Evolutionary conservation across 2,113 vertebrate species (phyloP).

Genomic region (Oreotrochilus melanogaster): DNA sequence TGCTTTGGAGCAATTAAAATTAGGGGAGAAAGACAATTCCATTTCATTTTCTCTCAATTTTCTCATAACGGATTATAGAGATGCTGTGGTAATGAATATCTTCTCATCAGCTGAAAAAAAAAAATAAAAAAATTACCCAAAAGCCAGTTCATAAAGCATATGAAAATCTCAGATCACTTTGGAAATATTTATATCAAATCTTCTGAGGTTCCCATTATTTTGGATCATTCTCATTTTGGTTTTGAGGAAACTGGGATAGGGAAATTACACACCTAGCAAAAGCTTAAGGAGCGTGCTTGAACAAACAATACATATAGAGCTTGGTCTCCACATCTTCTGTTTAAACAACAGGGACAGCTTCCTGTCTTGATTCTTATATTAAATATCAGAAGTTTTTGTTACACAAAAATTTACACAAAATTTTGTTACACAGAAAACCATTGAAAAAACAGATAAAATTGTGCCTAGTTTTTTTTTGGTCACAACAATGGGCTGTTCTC

Average conservation of each 20-base stretch:
- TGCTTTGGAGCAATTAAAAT: background rate
- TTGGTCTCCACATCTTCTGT: background rate
- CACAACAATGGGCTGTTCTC: background rate
- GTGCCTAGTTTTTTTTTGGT: background rate
- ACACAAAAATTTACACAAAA: background rate
- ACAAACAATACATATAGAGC: background rate
- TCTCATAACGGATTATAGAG: background rate
- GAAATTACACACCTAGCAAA: background rate
- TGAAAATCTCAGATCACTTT: background rate
- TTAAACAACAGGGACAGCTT: background rate
- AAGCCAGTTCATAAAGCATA: background rate
- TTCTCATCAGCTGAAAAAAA: background rate
- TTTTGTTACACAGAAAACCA: background rate
- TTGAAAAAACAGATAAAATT: background rate
- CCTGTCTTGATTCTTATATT: background rate
- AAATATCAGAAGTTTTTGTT: background rate
- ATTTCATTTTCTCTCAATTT: background rate
- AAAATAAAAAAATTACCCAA: background rate
- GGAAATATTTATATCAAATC: background rate
- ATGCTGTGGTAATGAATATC: background rate
- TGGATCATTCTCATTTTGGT: background rate
- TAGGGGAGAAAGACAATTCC: fast-evolving
- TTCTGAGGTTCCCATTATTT: background rate
- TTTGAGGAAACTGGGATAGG: background rate
- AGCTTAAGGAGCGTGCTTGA: background rate